A percentile compares a stretch with the other conserved stretches of the same genome.
Conservation (phyloP, 37 sponge, comb jelly and placozoan genomes). For the Bolinopsis microptera region DNA sequence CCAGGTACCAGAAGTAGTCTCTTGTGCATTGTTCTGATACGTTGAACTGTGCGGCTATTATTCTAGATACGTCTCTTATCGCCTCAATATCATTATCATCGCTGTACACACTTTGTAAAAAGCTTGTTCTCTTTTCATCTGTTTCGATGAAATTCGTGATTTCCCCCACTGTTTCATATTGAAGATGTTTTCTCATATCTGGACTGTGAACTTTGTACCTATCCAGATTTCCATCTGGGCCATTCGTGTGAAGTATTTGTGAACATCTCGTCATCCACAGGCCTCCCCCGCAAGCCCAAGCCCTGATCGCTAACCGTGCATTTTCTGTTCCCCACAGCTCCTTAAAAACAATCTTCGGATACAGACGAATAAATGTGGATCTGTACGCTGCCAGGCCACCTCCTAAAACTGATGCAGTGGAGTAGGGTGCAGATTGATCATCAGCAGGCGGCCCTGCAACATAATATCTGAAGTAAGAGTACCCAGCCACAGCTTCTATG, state of each 20-base stretch:
- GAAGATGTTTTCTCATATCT: constrained; percentile 3
- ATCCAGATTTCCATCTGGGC: background rate
- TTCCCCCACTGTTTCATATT: constrained; percentile 1
- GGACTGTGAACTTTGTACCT: background rate
- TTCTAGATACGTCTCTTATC: background rate
- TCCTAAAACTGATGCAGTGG: background rate
- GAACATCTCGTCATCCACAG: constrained; percentile 39
- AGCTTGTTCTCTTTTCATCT: background rate
- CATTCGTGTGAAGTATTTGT: constrained; percentile 38
- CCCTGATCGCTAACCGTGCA: background rate
- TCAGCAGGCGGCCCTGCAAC: background rate
- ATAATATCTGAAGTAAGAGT: constrained; percentile 22
- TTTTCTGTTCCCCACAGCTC: constrained; percentile 46
- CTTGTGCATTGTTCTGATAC: background rate
- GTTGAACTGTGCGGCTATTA: background rate
- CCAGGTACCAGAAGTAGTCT: constrained; percentile 19
- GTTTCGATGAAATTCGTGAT: background rate
- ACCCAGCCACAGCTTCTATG: background rate
- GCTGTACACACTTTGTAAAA: background rate
- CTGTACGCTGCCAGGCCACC: constrained; percentile 27
- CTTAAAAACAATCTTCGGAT: background rate
- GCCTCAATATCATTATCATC: background rate
- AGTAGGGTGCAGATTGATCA: background rate
- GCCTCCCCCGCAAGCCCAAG: constrained; percentile 1
- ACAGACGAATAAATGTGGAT: background rate